Percentiles rank a stretch among this genome's conserved stretches.
Evolutionary conservation across 2,113 vertebrate genomes (phyloP).

Genomic region (Eleginops maclovinus): DNA sequence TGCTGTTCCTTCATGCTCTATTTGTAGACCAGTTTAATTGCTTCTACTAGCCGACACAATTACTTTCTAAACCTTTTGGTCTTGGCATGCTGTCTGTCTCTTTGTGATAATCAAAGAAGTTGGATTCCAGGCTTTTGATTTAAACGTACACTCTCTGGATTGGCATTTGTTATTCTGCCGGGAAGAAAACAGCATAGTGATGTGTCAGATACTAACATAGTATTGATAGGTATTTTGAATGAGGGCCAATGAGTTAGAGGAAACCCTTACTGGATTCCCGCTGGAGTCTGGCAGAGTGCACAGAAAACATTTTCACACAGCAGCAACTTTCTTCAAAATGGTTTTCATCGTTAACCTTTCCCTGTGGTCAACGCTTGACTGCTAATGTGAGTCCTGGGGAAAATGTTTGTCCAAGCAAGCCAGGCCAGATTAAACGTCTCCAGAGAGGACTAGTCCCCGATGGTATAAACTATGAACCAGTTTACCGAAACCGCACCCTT

Average conservation of each 20-base stretch:
- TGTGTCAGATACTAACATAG: neutral
- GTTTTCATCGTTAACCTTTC: constrained; percentile 59
- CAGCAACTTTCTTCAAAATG: constrained; percentile 46
- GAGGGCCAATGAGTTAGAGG: constrained; percentile 33
- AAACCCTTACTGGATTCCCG: constrained; percentile 38
- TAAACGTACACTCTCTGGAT: neutral
- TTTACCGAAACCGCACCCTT: constrained; percentile 54
- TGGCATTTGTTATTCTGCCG: neutral
- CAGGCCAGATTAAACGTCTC: constrained; percentile 56
- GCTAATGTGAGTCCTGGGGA: constrained; percentile 63
- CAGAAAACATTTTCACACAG: constrained; percentile 66
- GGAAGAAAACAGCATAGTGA: neutral
- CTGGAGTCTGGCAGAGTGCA: constrained; percentile 55
- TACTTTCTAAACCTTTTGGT: constrained; percentile 11
- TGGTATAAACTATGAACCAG: constrained; percentile 44
- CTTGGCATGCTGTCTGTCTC: neutral
- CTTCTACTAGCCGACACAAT: neutral
- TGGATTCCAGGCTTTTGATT: constrained; percentile 10
- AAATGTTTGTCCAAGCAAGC: constrained; percentile 54
- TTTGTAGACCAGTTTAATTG: constrained; percentile 38
- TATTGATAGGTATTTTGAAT: constrained; percentile 33
- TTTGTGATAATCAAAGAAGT: constrained; percentile 4
- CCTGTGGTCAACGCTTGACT: constrained; percentile 38
- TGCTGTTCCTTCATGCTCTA: constrained; percentile 12
- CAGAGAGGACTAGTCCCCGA: constrained; percentile 36